Evolutionary conservation across 2,113 vertebrate genomes (phyloP), one percentile per base, ranked within the genome.

Genomic region (Cyprinus carpio): DNA sequence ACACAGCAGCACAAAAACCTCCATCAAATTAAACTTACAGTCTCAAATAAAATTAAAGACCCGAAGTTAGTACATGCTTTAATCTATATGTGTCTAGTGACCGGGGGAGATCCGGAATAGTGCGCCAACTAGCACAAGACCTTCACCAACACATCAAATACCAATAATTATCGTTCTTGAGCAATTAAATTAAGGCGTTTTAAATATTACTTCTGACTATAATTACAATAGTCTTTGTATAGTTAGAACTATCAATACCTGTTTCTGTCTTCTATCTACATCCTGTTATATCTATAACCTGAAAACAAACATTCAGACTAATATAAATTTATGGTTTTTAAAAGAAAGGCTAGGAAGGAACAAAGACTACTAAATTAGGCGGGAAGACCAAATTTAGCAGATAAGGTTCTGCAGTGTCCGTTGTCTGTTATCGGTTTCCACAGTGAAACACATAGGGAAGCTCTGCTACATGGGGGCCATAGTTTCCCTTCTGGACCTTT

Each of bases 391-490:
- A 40, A 62, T 43, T 64, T 25, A 64, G n/a, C 6, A 29, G n/a
- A 27, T 37, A 80, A 10, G 58, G 23, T n/a, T n/a, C 34, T 23
- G 23, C 37, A 37, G 2, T 7, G 54, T n/a, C n/a, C n/a, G n/a
- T n/a, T 62, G 49, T 62, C 13, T 81, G 58, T 54, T 82, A 69
- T 15, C 46, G 34, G 34, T 81, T 81, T 65, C 78, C 58, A 29
- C 29, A 46, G 31, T 27, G 56, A 46, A 60, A 46, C 37, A 62
- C 31, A 64, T 37, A 27, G 78, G 15, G 54, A 40, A 20, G 78
- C 56, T 65, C 60, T 75, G 74, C 74, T 65, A 46, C 58, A 46
- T 27, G 60, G 60, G 78, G 78, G 58, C 78, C 25, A 46, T 27
- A 46, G 60, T 29, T 65, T 81, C 58, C 78, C 31, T 40, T 54